phyloP scores from a whole-genome alignment of 2,113 vertebrate species.

The Ondatra zibethicus region DNA sequence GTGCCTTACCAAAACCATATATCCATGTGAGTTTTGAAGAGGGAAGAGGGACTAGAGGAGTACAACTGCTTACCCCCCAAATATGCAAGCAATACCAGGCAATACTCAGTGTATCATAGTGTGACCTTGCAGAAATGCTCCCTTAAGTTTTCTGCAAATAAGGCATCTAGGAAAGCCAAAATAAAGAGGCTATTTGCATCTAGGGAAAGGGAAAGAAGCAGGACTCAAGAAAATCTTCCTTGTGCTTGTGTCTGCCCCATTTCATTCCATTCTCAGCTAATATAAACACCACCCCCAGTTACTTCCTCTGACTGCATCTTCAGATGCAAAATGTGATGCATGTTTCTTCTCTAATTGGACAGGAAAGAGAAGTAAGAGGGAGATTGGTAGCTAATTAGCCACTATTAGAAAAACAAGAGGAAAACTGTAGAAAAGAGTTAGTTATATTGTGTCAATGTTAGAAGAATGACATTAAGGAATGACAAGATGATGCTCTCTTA shows the following conservation, averaged over 20 bases:
- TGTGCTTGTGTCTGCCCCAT: neutral
- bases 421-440: neutral
- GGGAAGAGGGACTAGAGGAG: neutral
- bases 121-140: neutral
- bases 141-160: neutral
- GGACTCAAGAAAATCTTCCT: too few species aligned
- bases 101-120: neutral
- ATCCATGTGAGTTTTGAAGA: neutral
- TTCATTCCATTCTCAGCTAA: neutral
- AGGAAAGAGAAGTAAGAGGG: neutral
- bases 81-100: neutral
- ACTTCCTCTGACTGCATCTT: neutral
- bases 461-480: slow-evolving; percentile 3
- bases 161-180: neutral
- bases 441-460: neutral
- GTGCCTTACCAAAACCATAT: neutral
- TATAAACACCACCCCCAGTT: neutral
- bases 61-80: neutral
- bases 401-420: neutral
- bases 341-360: neutral
- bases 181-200: neutral
- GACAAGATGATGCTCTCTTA: neutral
- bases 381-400: neutral
- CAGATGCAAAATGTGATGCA: neutral
- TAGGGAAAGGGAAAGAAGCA: neutral